Evolutionary conservation across 2,797 vertebrate species (phyloP).

Genomic region (Sebastiscus albofasciatus): DNA sequence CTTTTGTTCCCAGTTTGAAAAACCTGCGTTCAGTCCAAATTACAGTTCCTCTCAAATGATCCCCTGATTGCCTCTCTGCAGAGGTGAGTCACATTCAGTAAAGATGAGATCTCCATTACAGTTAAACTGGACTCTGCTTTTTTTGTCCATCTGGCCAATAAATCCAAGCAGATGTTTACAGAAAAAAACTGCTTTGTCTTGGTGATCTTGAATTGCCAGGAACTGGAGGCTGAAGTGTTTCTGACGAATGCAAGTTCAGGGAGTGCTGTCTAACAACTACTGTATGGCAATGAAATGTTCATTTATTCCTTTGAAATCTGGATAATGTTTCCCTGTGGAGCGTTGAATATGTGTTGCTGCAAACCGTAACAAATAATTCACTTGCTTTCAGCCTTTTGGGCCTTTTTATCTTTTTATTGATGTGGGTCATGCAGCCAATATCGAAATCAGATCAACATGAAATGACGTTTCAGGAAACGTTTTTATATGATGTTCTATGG

Average conservation of each 20-base stretch:
- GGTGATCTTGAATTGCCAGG: conserved; percentile 12
- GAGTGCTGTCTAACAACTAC: conserved; percentile 42
- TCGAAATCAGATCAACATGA: not conserved
- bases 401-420: not conserved
- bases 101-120: conserved; percentile 56
- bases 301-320: conserved; percentile 1
- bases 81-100: conserved; percentile 58
- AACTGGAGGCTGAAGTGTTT: conserved; percentile 54
- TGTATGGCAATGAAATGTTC: conserved; percentile 15
- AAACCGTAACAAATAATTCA: not conserved
- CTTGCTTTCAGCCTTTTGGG: not conserved
- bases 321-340: not conserved
- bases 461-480: no score
- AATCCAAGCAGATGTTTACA: conserved; percentile 72
- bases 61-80: conserved; percentile 63
- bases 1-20: conserved; percentile 41
- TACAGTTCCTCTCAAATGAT: conserved; percentile 14
- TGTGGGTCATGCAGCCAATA: not conserved
- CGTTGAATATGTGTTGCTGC: not conserved
- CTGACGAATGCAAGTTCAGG: conserved; percentile 45
- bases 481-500: not conserved
- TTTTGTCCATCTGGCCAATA: conserved; percentile 77
- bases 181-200: conserved; percentile 10
- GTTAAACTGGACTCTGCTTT: conserved; percentile 63
- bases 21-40: conserved; percentile 45